Percentiles rank a stretch among this genome's conserved stretches.
These are phyloP conservation scores for Trissonchulus sp. DNA, from an alignment of 2,888 invertebrate species.

Conservation along the genomic window DNA sequence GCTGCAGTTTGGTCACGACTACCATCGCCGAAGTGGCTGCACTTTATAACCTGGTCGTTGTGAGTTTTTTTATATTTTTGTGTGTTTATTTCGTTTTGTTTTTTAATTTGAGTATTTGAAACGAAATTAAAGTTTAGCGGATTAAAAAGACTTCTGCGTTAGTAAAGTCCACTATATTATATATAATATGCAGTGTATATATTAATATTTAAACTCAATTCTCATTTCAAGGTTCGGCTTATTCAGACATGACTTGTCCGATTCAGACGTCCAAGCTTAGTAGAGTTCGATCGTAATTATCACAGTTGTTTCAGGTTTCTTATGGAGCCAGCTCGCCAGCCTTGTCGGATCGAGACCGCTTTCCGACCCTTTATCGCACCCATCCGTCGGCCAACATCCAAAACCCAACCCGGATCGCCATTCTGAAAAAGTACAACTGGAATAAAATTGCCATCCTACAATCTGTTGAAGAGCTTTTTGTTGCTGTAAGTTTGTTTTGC, in stretches of 20 bases:
- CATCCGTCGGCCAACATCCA: slow-evolving; percentile 99
- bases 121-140: not conserved
- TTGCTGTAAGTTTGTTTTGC: slow-evolving; percentile 62
- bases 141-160: not conserved
- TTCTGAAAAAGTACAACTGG: slow-evolving; percentile 97
- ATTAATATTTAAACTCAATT: too few species aligned
- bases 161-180: not conserved
- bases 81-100: not conserved
- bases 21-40: slow-evolving; percentile 98
- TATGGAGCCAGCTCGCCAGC: slow-evolving; percentile 99
- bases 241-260: too few species aligned
- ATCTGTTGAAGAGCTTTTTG: slow-evolving; percentile 96
- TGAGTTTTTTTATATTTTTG: slow-evolving; percentile 65
- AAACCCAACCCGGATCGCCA: slow-evolving; percentile 89
- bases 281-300: too few species aligned
- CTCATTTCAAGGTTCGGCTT: too few species aligned
- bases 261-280: too few species aligned
- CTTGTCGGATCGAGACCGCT: slow-evolving; percentile 87
- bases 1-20: slow-evolving; percentile 97
- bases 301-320: slow-evolving; percentile 76
- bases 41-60: slow-evolving; percentile 99
- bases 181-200: not conserved
- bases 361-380: slow-evolving; percentile 94
- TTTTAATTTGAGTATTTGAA: slow-evolving; percentile 23
- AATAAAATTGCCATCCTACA: slow-evolving; percentile 92